phyloP scores from a whole-genome alignment of 2,888 invertebrate genomes.

The Phalera bucephala region DNA sequence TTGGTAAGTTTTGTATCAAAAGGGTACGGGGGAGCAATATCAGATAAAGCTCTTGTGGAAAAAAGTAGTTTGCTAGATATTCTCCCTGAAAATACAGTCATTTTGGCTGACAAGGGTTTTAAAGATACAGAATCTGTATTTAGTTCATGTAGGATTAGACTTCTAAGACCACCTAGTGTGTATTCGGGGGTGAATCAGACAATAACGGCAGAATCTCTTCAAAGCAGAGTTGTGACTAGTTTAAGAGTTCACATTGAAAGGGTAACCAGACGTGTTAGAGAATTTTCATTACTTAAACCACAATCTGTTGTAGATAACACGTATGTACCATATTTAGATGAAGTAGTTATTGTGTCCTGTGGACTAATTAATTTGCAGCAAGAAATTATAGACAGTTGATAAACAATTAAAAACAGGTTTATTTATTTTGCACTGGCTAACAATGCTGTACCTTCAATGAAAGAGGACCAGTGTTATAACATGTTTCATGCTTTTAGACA shows the following conservation, averaged over 20 bases:
- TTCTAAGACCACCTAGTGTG: slow-evolving; percentile 9
- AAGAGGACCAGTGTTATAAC: too few relatives aligned
- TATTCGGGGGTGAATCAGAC: slow-evolving; percentile 4
- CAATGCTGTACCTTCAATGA: too few relatives aligned
- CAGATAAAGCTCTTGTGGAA: slow-evolving; percentile 10
- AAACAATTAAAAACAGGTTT: too few relatives aligned
- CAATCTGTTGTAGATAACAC: neutral
- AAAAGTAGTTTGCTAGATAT: slow-evolving; percentile 6
- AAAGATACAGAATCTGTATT: slow-evolving; percentile 8
- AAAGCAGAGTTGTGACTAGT: slow-evolving; percentile 5
- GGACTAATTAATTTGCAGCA: too few relatives aligned
- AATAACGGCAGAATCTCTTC: slow-evolving; percentile 3
- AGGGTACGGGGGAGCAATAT: slow-evolving; percentile 9
- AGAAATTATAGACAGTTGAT: too few relatives aligned
- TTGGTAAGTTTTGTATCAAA: slow-evolving; percentile 8
- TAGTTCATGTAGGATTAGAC: slow-evolving; percentile 1
- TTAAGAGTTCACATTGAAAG: slow-evolving; percentile 9
- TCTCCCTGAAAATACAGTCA: slow-evolving; percentile 4
- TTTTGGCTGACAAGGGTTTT: slow-evolving; percentile 10
- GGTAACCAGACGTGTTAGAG: too few relatives aligned
- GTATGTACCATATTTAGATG: neutral
- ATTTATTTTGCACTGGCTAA: too few relatives aligned
- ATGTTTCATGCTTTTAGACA: too few relatives aligned
- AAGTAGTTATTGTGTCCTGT: neutral
- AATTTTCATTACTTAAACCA: too few relatives aligned